Evolutionary conservation across 92 coral and sea anemone genomes (phyloP).

Genomic region (Metridium senile): DNA sequence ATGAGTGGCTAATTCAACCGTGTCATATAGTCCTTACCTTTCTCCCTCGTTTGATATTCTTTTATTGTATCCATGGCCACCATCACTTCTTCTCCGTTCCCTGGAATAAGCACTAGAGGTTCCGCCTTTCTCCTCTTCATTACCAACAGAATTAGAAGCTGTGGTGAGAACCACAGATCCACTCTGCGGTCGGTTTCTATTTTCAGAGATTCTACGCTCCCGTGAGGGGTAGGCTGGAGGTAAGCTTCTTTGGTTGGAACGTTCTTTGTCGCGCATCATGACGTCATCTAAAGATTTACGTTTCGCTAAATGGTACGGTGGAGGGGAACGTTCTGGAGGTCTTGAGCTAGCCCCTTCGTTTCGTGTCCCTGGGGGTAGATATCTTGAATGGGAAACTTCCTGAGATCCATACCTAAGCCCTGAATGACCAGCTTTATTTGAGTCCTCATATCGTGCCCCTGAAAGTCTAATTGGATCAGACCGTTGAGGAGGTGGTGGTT

Average conservation of each 20-base stretch:
- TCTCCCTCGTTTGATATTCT: neutral
- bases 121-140: conserved; percentile 1
- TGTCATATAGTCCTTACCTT: too few species aligned
- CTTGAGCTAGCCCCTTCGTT: conserved; percentile 1
- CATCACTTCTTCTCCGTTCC: conserved; percentile 29
- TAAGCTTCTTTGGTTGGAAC: neutral
- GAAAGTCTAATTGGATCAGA: neutral
- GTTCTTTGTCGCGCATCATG: conserved; percentile 11
- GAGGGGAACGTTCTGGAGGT: conserved; percentile 20
- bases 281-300: conserved; percentile 29
- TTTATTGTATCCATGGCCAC: conserved; percentile 7
- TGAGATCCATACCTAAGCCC: neutral
- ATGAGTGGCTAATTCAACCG: too few species aligned
- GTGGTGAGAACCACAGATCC: conserved; percentile 31
- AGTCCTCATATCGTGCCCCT: neutral
- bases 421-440: neutral
- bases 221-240: conserved; percentile 27
- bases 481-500: conserved; percentile 1
- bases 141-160: conserved; percentile 7
- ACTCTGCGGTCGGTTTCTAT: conserved; percentile 32
- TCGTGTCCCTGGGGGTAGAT: conserved; percentile 8
- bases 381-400: conserved; percentile 2
- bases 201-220: conserved; percentile 14
- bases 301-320: conserved; percentile 24
- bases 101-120: conserved; percentile 7